Conservation (phyloP, 64 coral and sea anemone genomes). For the Porites australiensis region DNA sequence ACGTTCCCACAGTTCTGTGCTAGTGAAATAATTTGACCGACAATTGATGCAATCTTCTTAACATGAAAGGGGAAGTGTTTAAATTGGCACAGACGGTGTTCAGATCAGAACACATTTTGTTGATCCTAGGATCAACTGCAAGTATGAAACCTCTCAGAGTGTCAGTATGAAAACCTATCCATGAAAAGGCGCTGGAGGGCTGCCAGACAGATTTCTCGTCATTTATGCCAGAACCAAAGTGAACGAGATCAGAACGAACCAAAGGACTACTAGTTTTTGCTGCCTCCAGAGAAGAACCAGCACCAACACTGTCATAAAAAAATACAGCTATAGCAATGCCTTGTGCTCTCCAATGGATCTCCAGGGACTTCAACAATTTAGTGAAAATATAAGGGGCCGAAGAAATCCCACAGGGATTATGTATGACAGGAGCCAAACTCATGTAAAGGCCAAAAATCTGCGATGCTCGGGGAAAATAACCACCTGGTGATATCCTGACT, state of each 20-base stretch:
- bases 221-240: slow-evolving; percentile 24
- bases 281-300: neutral
- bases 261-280: neutral
- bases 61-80: neutral
- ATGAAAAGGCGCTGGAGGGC: neutral
- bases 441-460: slow-evolving; percentile 31
- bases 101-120: neutral
- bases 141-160: neutral
- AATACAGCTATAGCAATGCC: slow-evolving; percentile 20
- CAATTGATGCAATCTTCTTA: slow-evolving; percentile 13
- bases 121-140: neutral
- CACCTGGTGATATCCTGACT: slow-evolving; percentile 53
- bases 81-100: neutral
- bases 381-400: slow-evolving; percentile 32
- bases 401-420: slow-evolving; percentile 37
- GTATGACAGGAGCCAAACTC: neutral
- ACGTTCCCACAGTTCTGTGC: too few relatives aligned
- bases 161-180: slow-evolving; percentile 15
- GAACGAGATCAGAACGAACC: neutral
- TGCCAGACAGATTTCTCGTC: slow-evolving; percentile 26
- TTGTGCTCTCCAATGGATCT: neutral
- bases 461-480: slow-evolving; percentile 44
- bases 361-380: slow-evolving; percentile 26
- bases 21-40: neutral
- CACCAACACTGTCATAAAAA: slow-evolving; percentile 18